Conservation (phyloP, 2,888 invertebrate genomes). For the Melitaea athalia region DNA sequence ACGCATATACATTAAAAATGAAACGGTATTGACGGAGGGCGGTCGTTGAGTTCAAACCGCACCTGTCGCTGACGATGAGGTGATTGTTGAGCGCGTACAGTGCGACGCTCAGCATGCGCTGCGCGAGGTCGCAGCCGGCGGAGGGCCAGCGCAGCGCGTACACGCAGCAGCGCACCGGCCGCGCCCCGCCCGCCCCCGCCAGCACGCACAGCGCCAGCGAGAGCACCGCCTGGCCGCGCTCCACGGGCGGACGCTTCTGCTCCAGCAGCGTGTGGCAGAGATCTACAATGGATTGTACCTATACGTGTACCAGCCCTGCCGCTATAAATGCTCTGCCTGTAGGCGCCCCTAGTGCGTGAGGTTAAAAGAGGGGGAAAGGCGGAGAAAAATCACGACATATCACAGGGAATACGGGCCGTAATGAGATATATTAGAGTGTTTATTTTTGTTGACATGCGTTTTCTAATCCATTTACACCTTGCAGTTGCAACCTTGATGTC, state of each 20-base stretch:
- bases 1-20: no score
- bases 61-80: conserved; percentile 63
- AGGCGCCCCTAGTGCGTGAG: no score
- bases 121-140: conserved; percentile 48
- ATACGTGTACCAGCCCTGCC: no score
- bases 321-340: no score
- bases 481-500: no score
- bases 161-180: conserved; percentile 50
- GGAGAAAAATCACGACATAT: no score
- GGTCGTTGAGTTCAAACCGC: neutral
- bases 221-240: conserved; percentile 61
- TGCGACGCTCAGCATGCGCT: conserved; percentile 22
- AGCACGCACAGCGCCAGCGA: conserved; percentile 56
- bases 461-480: no score
- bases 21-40: no score
- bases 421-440: no score
- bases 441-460: no score
- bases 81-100: conserved; percentile 46
- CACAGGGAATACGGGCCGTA: no score
- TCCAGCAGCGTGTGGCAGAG: conserved; percentile 58
- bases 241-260: conserved; percentile 61
- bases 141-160: conserved; percentile 67
- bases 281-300: conserved; percentile 46
- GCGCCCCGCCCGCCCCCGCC: conserved; percentile 48
- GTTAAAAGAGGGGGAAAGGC: no score